Evolutionary conservation across 1,140 invertebrate species (phyloP).

Genomic region (Doryteuthis pealeii): DNA sequence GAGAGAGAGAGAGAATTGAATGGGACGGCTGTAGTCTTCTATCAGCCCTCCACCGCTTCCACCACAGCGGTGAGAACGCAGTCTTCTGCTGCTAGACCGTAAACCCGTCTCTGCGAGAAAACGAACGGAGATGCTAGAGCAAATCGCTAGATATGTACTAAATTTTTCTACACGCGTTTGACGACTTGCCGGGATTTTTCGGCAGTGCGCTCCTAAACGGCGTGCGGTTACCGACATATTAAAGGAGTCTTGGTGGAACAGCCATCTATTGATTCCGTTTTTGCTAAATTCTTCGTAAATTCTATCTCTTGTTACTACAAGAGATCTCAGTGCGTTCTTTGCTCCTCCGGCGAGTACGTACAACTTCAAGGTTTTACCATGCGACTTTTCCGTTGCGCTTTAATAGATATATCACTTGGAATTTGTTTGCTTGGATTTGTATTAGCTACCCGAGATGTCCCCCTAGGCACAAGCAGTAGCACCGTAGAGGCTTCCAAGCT

Average conservation of each 20-base stretch:
- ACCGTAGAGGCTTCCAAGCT: neutral
- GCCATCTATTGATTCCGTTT: neutral
- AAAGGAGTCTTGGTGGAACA: neutral
- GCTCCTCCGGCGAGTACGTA: slow-evolving; percentile 6
- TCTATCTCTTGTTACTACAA: slow-evolving; percentile 4
- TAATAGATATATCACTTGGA: neutral
- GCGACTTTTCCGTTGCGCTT: neutral
- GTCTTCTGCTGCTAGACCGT: no score
- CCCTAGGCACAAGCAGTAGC: neutral
- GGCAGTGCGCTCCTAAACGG: neutral
- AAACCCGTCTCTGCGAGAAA: no score
- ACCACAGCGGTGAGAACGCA: no score
- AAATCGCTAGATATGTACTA: no score
- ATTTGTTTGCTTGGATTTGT: slow-evolving; percentile 6
- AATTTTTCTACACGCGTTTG: no score
- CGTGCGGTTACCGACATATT: neutral
- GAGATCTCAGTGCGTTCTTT: slow-evolving; percentile 1
- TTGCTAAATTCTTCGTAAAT: neutral
- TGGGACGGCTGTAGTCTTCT: no score
- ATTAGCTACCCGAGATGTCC: neutral
- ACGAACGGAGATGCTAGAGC: no score
- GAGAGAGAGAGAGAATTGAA: no score
- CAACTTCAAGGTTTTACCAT: slow-evolving; percentile 7
- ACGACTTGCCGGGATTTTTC: no score
- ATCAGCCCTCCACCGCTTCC: no score